phyloP scores from a whole-genome alignment of 30 jellyfish, hydroid and myxozoan species.

The Turritopsis rubra region DNA sequence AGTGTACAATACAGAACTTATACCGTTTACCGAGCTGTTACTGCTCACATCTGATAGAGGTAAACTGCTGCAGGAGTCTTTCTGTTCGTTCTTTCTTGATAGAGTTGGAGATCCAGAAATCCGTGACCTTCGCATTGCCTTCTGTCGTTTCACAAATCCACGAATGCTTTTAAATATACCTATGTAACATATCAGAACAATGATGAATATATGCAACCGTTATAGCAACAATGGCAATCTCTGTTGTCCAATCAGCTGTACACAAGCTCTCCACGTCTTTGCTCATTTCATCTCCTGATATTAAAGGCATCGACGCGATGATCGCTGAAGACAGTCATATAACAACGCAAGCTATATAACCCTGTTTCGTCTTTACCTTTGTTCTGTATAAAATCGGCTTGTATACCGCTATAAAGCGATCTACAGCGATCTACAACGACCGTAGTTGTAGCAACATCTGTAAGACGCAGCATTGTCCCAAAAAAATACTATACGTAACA shows the following conservation, averaged over 20 bases:
- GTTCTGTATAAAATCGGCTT: slow-evolving; percentile 69
- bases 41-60: background rate
- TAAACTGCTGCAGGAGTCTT: background rate
- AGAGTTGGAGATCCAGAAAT: slow-evolving; percentile 29
- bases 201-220: slow-evolving; percentile 63
- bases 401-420: slow-evolving; percentile 78
- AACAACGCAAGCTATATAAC: slow-evolving; percentile 29
- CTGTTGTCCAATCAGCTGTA: slow-evolving; percentile 68
- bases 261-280: slow-evolving; percentile 46
- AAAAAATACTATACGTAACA: slow-evolving; percentile 55
- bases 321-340: slow-evolving; percentile 24
- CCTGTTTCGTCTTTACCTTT: slow-evolving; percentile 34
- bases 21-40: background rate
- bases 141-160: slow-evolving; percentile 51
- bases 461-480: slow-evolving; percentile 69
- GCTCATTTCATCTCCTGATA: slow-evolving; percentile 34
- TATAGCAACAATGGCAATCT: slow-evolving; percentile 40
- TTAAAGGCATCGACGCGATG: slow-evolving; percentile 50
- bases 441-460: slow-evolving; percentile 73
- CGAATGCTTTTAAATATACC: slow-evolving; percentile 36
- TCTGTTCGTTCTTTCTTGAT: background rate
- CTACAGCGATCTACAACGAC: slow-evolving; percentile 78
- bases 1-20: background rate
- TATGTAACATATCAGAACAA: slow-evolving; percentile 51
- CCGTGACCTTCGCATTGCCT: slow-evolving; percentile 67